Evolutionary conservation across 2,888 invertebrate genomes (phyloP).

Genomic region (Drosophila villosipedis): DNA sequence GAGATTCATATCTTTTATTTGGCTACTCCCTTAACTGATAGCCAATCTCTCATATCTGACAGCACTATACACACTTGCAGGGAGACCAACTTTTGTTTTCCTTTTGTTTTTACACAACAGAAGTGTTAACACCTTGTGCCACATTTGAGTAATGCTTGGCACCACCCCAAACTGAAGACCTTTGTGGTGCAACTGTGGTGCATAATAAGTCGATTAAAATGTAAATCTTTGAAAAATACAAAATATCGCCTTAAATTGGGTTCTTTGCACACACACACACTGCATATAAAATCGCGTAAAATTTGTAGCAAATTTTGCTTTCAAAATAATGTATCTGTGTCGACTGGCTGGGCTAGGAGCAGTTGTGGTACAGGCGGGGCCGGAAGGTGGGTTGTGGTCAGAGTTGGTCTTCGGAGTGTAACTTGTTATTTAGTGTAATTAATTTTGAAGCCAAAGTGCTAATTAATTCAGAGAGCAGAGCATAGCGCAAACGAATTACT

Average conservation of each 20-base stretch:
- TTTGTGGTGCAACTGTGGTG: slow-evolving; percentile 38
- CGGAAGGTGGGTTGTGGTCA: background rate
- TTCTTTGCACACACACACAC: slow-evolving; percentile 17
- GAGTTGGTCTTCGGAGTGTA: slow-evolving; percentile 62
- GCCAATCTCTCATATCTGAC: background rate
- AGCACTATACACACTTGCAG: background rate
- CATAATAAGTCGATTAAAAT: slow-evolving; percentile 63
- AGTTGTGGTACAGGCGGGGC: background rate
- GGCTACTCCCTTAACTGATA: slow-evolving; percentile 1
- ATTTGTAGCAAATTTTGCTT: slow-evolving; percentile 64
- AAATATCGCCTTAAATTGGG: slow-evolving; percentile 7
- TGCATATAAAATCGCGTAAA: slow-evolving; percentile 43
- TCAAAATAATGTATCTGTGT: slow-evolving; percentile 50
- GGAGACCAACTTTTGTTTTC: background rate
- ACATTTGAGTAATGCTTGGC: slow-evolving; percentile 35
- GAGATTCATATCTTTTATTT: background rate
- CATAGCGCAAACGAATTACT: slow-evolving; percentile 42
- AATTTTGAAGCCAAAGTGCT: slow-evolving; percentile 76
- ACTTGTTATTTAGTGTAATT: slow-evolving; percentile 79
- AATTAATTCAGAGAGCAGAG: slow-evolving; percentile 70
- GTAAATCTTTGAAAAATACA: slow-evolving; percentile 56
- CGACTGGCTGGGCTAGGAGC: background rate
- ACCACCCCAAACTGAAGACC: slow-evolving; percentile 23
- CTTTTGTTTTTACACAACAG: slow-evolving; percentile 3
- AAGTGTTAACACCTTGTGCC: slow-evolving; percentile 38